Conservation (phyloP, 2,888 invertebrate species). For the Drosophila formosana region DNA sequence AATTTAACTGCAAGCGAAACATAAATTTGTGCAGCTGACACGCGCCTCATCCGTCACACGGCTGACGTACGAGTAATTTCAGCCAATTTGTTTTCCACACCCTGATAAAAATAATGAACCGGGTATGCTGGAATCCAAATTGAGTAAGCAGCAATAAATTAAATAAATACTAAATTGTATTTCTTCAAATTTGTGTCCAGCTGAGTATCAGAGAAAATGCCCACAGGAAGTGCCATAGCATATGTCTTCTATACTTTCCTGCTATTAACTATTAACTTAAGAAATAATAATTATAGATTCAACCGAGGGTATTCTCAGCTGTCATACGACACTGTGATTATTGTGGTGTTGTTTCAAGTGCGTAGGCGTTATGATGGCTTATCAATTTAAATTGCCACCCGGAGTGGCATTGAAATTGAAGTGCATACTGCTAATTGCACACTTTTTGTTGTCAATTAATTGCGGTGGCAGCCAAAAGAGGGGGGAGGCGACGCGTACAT, state of each 20-base stretch:
- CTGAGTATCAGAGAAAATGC: too few species aligned
- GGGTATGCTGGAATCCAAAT: background rate
- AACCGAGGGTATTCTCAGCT: conserved; percentile 14
- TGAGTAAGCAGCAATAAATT: too few species aligned
- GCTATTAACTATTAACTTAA: too few species aligned
- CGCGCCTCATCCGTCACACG: conserved; percentile 43
- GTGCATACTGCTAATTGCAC: conserved; percentile 62
- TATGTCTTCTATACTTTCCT: too few species aligned
- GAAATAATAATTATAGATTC: too few species aligned
- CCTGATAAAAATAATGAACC: background rate
- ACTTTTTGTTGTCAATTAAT: conserved; percentile 58
- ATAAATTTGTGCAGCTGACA: conserved; percentile 50
- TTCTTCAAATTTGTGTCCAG: too few species aligned
- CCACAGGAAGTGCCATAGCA: too few species aligned
- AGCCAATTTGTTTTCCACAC: conserved; percentile 18
- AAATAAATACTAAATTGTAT: too few species aligned
- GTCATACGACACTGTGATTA: background rate
- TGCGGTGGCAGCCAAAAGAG: background rate
- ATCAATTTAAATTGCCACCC: conserved; percentile 59
- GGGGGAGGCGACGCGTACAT: conserved; percentile 2
- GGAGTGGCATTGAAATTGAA: conserved; percentile 50
- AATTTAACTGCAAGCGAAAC: conserved; percentile 42
- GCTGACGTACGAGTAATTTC: conserved; percentile 56
- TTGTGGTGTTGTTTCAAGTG: conserved; percentile 3
- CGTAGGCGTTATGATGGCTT: conserved; percentile 51